Evolutionary conservation across 2,113 vertebrate species (phyloP).

Genomic region (Elaphurus davidianus): DNA sequence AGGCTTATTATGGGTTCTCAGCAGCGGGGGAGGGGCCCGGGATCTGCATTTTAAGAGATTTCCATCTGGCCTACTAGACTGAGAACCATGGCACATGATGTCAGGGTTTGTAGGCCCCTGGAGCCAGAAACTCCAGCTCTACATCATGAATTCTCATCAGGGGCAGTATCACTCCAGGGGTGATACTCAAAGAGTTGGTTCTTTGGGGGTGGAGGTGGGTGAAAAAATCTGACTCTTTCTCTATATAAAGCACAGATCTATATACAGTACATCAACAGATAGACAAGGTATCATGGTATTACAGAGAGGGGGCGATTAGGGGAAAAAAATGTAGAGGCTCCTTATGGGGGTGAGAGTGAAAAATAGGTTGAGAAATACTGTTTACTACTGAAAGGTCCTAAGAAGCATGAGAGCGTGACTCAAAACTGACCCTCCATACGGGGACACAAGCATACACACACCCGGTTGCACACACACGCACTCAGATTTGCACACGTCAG

Average conservation of each 20-base stretch:
- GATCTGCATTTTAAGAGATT: neutral
- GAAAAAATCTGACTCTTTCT: neutral
- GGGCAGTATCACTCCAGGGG: neutral
- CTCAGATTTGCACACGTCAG: neutral
- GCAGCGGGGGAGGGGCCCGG: neutral
- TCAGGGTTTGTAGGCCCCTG: neutral
- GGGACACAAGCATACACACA: neutral
- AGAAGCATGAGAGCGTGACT: neutral
- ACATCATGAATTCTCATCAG: neutral
- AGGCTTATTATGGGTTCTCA: neutral
- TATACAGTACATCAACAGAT: neutral
- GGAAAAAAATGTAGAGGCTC: neutral
- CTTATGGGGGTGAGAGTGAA: neutral
- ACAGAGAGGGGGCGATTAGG: neutral
- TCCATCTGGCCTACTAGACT: neutral
- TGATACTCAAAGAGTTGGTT: neutral
- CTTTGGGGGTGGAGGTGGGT: neutral
- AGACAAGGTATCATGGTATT: neutral
- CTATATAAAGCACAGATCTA: neutral
- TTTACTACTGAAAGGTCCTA: neutral
- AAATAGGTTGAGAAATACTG: neutral
- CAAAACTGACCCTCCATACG: neutral
- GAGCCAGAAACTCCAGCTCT: neutral
- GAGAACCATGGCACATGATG: no score
- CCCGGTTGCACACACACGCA: fast-evolving